A percentile compares a stretch with the other conserved stretches of the same genome.
These are phyloP conservation scores for Drosophila putrida DNA, from an alignment of 2,888 invertebrate genomes.

Conservation along the genomic window DNA sequence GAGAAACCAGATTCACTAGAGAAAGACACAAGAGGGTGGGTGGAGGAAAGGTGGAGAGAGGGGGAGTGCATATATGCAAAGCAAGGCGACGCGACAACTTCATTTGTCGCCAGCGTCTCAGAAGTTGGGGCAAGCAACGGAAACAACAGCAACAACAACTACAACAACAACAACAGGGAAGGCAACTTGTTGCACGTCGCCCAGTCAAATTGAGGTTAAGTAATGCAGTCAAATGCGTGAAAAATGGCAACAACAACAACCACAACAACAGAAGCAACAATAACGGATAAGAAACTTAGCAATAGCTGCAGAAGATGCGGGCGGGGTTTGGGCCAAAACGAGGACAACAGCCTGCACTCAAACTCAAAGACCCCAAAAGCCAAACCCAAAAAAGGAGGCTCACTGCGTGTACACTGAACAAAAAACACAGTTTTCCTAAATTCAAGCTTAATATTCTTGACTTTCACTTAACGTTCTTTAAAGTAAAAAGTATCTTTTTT, in stretches of 20 bases:
- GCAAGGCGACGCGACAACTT: conserved; percentile 63
- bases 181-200: conserved; percentile 67
- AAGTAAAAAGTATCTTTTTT: too few species aligned
- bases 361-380: conserved; percentile 37
- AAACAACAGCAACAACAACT: conserved; percentile 37
- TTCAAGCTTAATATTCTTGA: too few species aligned
- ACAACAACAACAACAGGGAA: conserved; percentile 17
- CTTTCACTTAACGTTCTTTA: too few species aligned
- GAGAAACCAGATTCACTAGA: conserved; percentile 35
- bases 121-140: conserved; percentile 55
- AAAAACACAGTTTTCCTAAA: too few species aligned
- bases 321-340: conserved; percentile 25
- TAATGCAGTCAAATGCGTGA: conserved; percentile 77
- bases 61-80: conserved; percentile 51
- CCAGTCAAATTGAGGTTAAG: conserved; percentile 81
- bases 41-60: neutral
- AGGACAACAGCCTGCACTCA: conserved; percentile 55
- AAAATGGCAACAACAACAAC: conserved; percentile 54
- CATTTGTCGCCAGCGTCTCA: conserved; percentile 58
- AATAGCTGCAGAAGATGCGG: conserved; percentile 6
- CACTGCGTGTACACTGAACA: too few species aligned
- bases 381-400: conserved; percentile 29
- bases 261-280: conserved; percentile 17
- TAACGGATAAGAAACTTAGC: conserved; percentile 29
- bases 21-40: neutral